Base-by-base conservation (phyloP, 2,888 invertebrate genomes). In the Incurvaria masculella region DNA sequence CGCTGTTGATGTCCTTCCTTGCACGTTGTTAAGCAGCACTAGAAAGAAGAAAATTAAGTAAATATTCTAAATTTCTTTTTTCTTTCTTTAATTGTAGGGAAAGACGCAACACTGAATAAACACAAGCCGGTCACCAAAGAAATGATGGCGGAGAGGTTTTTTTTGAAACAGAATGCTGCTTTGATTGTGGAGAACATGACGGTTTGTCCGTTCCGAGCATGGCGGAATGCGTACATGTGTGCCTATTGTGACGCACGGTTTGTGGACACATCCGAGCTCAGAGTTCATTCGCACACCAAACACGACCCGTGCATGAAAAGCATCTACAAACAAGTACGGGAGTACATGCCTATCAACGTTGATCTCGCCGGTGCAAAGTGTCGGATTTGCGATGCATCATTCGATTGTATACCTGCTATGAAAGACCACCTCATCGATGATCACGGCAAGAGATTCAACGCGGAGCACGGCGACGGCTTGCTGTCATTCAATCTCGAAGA, bases 311-410 rank as follows among this genome's bases (percentile, higher is more conserved):
- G 52, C 19, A 57, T 68, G 2, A 67, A 66, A 46, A 75, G 74
- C 43, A 74, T 76, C 5, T 78, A 76, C 51, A 69, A 62, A 49
- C 76, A 75, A 53, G 74, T 69, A 48, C 74, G 69, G 55, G 75
- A 76, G 56, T 73, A 75, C 73, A 62, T 68, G 0, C 56, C 75
- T 1, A 74, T 78, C 5, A 78, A 76, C 41, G 62, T 78, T 1
- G 76, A 76, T 52, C 57, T 68, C 1, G 70, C 69, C 0, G 64
- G 66, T 5, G 64, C 72, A 1, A 47, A 54, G 1, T 78, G 78
- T 51, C 57, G 61, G n/a, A 51, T 64, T 6, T 78, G 78, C 50
- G 55, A 62, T 0, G 49, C 57, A 1, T 63, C 69, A 0, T 64
- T 66, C 44, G 55, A 56, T 2, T 61, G 63, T 21, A 55, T 69